Base-by-base conservation (phyloP, 1,140 invertebrate species). In the Leguminivora glycinivorella region DNA sequence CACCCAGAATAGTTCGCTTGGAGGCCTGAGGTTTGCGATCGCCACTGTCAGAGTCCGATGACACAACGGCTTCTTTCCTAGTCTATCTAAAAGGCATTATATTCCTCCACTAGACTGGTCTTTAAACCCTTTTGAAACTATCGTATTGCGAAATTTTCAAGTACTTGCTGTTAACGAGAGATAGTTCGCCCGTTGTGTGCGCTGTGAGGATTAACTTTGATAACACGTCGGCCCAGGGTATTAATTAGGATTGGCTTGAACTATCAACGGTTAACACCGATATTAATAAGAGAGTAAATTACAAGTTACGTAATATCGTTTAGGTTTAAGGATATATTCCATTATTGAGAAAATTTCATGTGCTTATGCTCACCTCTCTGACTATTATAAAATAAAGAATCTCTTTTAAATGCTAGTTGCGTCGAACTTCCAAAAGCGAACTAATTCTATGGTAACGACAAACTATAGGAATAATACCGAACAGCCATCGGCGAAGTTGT, bases 11-110 rank as follows among this genome's bases (percentile, higher is more conserved):
- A 63, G 58, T 63, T 63, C 17, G 4, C 26, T 19, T 26, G 58
- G 24, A 56, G 56, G 69, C 38, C 67, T 75, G 82, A 68, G 83
- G 81, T 78, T 19, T 80, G 78, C 71, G 75, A 79, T 75, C 66
- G 34, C n/a, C 67, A 17, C 67, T 60, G 67, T 3, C 67, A 69
- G 56, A 58, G 72, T 84, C 76, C 40, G 79, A 78, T 83, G 83
- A 78, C 76, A 73, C 68, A 70, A 60, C 72, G 72, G 67, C 76
- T 70, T 72, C 72, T 76, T 76, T 78, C 71, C 56, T 70, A 38
- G 31, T 47, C 38, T 17, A 69, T 75, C 71, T 73, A 71, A 67
- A 72, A 70, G 47, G 47, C 2, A 52, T 22, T 52, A 52, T 22
- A 22, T 52, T 52, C 19, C 17, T 22, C 47, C 47, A 22, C 19